Evolutionary conservation across 2,888 invertebrate genomes (phyloP), one percentile per base, ranked within the genome.

Genomic region (Candidula unifasciata): DNA sequence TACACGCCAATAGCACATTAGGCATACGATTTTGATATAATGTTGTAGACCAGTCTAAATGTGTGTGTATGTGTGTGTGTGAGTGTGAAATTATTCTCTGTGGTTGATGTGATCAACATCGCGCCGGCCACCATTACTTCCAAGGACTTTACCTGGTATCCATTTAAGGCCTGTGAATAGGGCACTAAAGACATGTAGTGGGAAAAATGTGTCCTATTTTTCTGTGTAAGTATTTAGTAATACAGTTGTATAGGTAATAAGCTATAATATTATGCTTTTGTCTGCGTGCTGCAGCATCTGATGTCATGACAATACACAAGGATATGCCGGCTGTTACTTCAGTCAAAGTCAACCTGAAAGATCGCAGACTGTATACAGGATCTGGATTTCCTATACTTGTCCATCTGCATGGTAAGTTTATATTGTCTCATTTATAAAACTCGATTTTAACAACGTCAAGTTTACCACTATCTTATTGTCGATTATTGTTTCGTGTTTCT

Each of bases 391-490:
- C 86, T 16, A 68, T 88, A 10, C 71, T 83, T 0, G 82, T 83
- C 35, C 85, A 88, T 64, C 84, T 87, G 24, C 90, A 90, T 81
- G 90, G 90, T 90, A 87, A 80, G 87, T 37, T 30, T 60, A 21
- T 69, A 8, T 24, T 74, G 37, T 74, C 35, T 44, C 21, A 16
- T 74, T 18, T n/a, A n/a, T 6, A 5, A 57, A 6, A 44, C n/a
- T 30, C 6, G 54, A 21, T 27, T 54, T 57, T 33, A 54, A 54
- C 30, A 13, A 21, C 54, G 0, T 10, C 54, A n/a, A 77, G 52
- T 52, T 21, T 3, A 52, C 27, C 3, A 8, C n/a, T 52, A 21
- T 6, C 35, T 3, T 76, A 37, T 24, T 44, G 18, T 37, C 5
- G 35, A 3, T 6, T 37, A 8, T 24, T 76, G 24, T 76, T 18